phyloP scores from a whole-genome alignment of 2,888 invertebrate species.

The Macropis europaea region DNA sequence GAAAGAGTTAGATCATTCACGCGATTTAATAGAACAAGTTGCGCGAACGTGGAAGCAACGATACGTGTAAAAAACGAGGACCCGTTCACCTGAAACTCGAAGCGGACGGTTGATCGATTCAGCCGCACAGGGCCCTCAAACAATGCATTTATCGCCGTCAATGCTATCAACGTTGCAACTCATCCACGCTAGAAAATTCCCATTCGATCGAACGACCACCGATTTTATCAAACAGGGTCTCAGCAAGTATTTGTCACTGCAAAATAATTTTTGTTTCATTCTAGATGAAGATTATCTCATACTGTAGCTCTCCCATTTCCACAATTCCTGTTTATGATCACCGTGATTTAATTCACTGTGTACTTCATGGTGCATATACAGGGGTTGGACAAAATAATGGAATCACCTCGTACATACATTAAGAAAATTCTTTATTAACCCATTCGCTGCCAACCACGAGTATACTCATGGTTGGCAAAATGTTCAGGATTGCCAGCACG shows the following conservation, averaged over 20 bases:
- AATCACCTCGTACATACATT: too few species aligned
- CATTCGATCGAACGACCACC: background rate
- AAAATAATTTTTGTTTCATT: too few species aligned
- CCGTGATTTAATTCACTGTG: too few species aligned
- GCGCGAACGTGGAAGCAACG: background rate
- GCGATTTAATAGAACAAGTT: background rate
- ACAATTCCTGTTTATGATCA: too few species aligned
- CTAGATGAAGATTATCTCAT: too few species aligned
- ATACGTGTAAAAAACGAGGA: conserved; percentile 15
- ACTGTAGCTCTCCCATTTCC: too few species aligned
- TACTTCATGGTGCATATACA: too few species aligned
- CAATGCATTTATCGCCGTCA: conserved; percentile 39
- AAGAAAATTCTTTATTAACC: too few species aligned
- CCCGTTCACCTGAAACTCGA: conserved; percentile 14
- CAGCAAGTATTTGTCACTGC: background rate
- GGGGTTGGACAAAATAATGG: too few species aligned
- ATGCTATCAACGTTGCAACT: conserved; percentile 20
- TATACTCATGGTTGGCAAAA: too few species aligned
- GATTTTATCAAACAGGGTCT: background rate
- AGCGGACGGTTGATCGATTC: conserved; percentile 37
- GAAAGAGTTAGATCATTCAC: conserved; percentile 5
- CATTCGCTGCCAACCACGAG: too few species aligned
- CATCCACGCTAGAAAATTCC: conserved; percentile 17
- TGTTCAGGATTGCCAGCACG: too few species aligned
- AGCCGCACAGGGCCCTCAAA: conserved; percentile 21